These are phyloP conservation scores for Saguinus oedipus DNA, from an alignment of 2,797 vertebrate species.

Conservation along the genomic window DNA sequence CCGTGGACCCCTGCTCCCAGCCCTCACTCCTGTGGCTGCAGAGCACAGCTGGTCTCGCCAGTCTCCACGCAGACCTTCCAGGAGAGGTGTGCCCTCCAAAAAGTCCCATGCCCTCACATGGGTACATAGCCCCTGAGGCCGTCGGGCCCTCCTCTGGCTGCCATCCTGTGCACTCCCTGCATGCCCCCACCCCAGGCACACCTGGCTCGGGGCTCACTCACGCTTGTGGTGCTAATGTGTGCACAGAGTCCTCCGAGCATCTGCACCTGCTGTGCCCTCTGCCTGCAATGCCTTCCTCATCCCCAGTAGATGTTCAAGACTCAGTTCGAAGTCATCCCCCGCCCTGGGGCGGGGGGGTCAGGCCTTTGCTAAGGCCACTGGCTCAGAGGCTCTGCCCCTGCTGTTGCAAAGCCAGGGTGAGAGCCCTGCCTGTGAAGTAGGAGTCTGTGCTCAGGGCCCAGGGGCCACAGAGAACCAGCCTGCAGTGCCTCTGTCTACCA, in stretches of 20 bases:
- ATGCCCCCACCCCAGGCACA: not conserved
- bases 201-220: not conserved
- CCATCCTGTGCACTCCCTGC: not conserved
- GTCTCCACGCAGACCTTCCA: not conserved
- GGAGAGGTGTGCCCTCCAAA: not conserved
- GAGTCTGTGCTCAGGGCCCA: not conserved
- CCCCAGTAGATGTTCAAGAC: not conserved
- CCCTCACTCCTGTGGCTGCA: not conserved
- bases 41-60: not conserved
- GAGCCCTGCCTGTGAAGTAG: not conserved
- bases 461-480: not conserved
- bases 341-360: not conserved
- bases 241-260: not conserved
- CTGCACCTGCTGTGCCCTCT: not conserved
- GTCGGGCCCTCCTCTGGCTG: not conserved
- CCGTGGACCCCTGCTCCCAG: not conserved
- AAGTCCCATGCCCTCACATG: not conserved
- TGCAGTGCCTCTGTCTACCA: fast-evolving
- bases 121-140: not conserved
- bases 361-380: not conserved
- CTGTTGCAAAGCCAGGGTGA: not conserved
- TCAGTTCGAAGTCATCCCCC: not conserved
- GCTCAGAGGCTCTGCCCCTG: not conserved
- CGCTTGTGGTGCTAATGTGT: not conserved
- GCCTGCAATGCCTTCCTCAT: not conserved